Evolutionary conservation across 2,113 vertebrate genomes (phyloP).

Genomic region (Psephotus haematonotus): DNA sequence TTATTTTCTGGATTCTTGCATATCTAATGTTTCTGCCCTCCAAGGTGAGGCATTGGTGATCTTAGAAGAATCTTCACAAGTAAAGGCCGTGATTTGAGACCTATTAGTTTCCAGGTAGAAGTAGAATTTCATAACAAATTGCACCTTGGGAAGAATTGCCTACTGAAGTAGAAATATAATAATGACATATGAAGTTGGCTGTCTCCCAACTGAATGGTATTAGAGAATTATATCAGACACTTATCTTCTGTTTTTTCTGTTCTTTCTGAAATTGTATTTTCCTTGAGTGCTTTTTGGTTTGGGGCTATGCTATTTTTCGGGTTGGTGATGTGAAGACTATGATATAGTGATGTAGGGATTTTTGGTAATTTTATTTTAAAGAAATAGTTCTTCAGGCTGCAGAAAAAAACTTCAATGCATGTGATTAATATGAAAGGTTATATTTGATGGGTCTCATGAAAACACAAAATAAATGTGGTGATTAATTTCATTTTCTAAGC

Average conservation of each 20-base stretch:
- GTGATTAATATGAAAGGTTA: neutral
- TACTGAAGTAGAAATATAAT: constrained; percentile 2
- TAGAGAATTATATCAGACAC: constrained; percentile 31
- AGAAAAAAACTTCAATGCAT: neutral
- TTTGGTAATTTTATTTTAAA: constrained; percentile 3
- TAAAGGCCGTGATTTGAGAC: neutral
- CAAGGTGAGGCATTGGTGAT: neutral
- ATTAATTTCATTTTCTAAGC: constrained; percentile 72
- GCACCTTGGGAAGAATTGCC: neutral
- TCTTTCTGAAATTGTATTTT: constrained; percentile 28
- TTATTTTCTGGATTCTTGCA: neutral
- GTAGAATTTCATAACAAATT: neutral
- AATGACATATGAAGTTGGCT: neutral
- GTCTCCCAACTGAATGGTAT: constrained; percentile 5
- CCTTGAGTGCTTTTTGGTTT: neutral
- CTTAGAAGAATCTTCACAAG: neutral
- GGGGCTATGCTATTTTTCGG: neutral
- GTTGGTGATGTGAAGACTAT: neutral
- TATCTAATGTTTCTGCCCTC: neutral
- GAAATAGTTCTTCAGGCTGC: neutral
- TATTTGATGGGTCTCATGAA: constrained; percentile 50
- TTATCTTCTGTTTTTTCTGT: constrained; percentile 17
- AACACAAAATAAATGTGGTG: constrained; percentile 58
- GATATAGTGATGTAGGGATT: neutral
- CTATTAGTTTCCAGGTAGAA: neutral